phyloP scores from a whole-genome alignment of 2,888 invertebrate species.

The Harpalus rufipes region DNA sequence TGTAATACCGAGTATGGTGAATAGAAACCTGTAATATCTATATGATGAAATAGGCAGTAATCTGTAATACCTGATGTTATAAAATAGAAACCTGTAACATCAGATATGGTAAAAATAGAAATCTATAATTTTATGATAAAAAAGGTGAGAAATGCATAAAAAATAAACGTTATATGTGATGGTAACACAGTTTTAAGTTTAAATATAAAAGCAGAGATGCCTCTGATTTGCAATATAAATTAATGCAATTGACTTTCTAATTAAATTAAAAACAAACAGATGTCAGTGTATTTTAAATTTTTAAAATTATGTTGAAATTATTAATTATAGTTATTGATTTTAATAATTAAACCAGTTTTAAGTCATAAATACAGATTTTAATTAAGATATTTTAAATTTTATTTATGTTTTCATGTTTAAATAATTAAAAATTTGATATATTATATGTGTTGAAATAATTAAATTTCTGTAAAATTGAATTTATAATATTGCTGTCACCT shows the following conservation, averaged over 20 bases:
- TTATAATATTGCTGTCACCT: background rate
- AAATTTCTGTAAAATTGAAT: background rate
- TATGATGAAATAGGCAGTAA: too few species aligned
- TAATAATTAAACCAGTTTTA: conserved; percentile 52
- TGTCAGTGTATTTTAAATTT: too few species aligned
- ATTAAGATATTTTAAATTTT: conserved; percentile 53
- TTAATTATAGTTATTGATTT: conserved; percentile 59
- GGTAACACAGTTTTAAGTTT: background rate
- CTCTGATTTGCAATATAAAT: background rate
- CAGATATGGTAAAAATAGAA: too few species aligned
- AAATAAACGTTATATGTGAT: background rate
- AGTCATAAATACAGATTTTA: conserved; percentile 40
- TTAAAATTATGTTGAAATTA: conserved; percentile 21
- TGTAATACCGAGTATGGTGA: too few species aligned
- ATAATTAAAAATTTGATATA: conserved; percentile 31
- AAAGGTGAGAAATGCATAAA: too few species aligned
- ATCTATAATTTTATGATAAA: too few species aligned
- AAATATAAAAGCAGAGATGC: background rate
- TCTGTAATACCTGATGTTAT: background rate
- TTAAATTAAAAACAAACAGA: background rate
- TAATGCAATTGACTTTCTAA: too few species aligned
- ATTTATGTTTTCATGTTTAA: conserved; percentile 9
- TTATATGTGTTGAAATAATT: background rate
- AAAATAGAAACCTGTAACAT: too few species aligned
- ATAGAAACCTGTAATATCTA: too few species aligned